phyloP scores from a whole-genome alignment of 2,797 vertebrate genomes.

The Nothura maculosa region DNA sequence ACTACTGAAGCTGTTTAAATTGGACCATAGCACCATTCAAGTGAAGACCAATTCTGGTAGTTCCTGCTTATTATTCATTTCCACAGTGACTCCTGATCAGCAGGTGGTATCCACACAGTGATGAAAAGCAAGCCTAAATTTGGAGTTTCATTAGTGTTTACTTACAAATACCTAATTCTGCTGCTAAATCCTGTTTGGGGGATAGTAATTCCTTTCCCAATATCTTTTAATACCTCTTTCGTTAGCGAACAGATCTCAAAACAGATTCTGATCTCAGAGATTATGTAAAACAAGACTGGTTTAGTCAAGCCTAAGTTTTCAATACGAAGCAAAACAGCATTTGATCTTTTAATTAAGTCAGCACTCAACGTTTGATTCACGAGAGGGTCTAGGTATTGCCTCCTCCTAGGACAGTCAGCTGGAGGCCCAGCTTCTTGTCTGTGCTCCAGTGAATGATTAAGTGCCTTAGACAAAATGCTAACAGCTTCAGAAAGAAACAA shows the following conservation, averaged over 20 bases:
- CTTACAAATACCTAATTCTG: not conserved
- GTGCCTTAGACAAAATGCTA: not conserved
- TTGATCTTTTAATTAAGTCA: not conserved
- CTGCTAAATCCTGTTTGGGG: not conserved
- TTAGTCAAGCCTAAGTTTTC: not conserved
- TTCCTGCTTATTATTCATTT: constrained; percentile 40
- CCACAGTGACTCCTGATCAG: constrained; percentile 10
- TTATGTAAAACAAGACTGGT: not conserved
- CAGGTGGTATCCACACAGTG: not conserved
- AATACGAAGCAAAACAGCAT: not conserved
- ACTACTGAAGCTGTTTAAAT: constrained; percentile 33
- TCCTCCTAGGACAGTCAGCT: not conserved
- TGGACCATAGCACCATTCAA: constrained; percentile 9
- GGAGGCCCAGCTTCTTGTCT: not conserved
- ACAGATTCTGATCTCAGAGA: not conserved
- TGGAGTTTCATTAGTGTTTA: constrained; percentile 40
- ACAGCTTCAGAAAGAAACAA: not conserved
- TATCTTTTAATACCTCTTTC: not conserved
- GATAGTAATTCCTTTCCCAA: not conserved
- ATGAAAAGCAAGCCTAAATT: constrained; percentile 37
- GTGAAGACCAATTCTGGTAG: constrained; percentile 41
- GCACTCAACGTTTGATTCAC: not conserved
- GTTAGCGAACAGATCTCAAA: not conserved
- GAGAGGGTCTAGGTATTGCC: not conserved
- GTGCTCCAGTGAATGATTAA: not conserved